Evolutionary conservation across 2,113 vertebrate species (phyloP), one percentile per base, ranked within the genome.

Genomic region (Rhinichthys klamathensis): DNA sequence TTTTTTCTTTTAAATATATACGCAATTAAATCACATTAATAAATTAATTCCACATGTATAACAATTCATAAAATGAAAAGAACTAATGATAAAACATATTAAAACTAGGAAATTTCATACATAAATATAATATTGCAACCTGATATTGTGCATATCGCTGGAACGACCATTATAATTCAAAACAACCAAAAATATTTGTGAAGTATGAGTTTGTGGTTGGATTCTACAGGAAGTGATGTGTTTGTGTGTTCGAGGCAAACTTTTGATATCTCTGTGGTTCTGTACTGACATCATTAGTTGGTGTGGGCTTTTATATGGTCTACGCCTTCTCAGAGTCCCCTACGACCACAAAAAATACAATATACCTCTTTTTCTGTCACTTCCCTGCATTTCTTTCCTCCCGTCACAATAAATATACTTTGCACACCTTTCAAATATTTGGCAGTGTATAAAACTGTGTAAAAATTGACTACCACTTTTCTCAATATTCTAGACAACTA

Each of bases 121-220:
- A 94, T 87, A 92, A 94, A 88, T 92, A 92, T 93, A 92, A 94
- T 94, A 94, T 95, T 95, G 95, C 92, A 94, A 94, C 94, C 93
- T 95, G 94, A 95, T 94, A 94, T 94, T 95, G 92, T 95, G 93
- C 93, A 95, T 95, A 94, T 92, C 92, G 93, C 91, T 93, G 87
- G 85, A 88, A 88, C 82, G 60, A 87, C 76, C 85, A 75, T 88
- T 84, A 88, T 78, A 81, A 80, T 73, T 69, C 38, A 85, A 87
- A 89, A 85, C 77, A 87, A 81, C 56, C 60, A 69, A 82, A 80
- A 63, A 85, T 86, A 46, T 65, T 70, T 25, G 85, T 79, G 80
- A 79, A 61, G 72, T 44, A 84, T 58, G 83, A 58, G 54, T 30
- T 46, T 61, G 78, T 80, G 58, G 35, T 78, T 87, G 60, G 49